Evolutionary conservation across 1,140 invertebrate species (phyloP), one percentile per base, ranked within the genome.

Genomic region (Drosophila pectinifera): DNA sequence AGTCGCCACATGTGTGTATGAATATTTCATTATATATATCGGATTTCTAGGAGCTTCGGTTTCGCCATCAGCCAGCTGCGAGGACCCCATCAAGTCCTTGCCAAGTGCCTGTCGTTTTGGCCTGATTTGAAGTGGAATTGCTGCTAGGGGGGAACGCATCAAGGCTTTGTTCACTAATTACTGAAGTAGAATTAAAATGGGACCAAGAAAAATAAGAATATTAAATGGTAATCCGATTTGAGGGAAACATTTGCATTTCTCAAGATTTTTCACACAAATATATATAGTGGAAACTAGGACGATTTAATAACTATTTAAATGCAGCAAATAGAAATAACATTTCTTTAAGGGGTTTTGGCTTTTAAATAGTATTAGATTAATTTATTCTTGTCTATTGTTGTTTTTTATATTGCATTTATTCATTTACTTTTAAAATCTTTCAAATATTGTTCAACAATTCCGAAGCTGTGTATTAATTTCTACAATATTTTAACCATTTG

Each of bases 21-120:
- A 83, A 89, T 89, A 88, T 88, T 89, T 88, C 59, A 88, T 89
- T 89, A 88, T 73, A 73, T 89, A 63, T 89, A 88, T 89, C 76
- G 84, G 84, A 80, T 83, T 88, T 78, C 64, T 79, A 65, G 59
- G 14, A 41, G 72, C 67, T 80, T 46, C 56, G 51, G 51, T 58
- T 70, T 69, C 41, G 43, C 46, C 63, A 78, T 74, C 45, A 75
- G 51, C 62, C 72, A 85, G 69, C 74, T 82, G 79, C 38, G 53
- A 42, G 59, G 64, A 73, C 42, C 70, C 72, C 72, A 57, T 74
- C 70, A 63, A 74, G 72, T 73, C 69, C 57, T 76, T 51, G 36
- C 42, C 41, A 49, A 61, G 82, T 73, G 69, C 68, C 54, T 67
- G 24, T 67, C 65, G 45, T 67, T 86, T 36, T 81, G 82, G 46